Evolutionary conservation across 2,797 vertebrate genomes (phyloP).

Genomic region (Clarias pachynema): DNA sequence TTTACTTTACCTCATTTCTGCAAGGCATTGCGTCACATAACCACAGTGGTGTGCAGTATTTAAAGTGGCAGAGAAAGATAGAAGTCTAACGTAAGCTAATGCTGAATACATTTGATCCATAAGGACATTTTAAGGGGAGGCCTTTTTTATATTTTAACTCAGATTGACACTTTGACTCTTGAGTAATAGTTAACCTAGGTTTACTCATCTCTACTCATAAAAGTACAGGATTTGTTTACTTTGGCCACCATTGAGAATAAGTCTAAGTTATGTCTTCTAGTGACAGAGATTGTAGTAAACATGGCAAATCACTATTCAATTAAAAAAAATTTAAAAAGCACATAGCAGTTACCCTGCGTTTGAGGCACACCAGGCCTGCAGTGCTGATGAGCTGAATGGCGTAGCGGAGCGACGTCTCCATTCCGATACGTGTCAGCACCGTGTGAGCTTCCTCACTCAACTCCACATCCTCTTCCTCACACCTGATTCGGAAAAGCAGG

Average conservation of each 20-base stretch:
- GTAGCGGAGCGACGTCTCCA: slow-evolving; percentile 92
- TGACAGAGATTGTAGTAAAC: neutral
- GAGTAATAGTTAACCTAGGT: no score
- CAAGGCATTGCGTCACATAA: no score
- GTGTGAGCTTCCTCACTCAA: slow-evolving; percentile 92
- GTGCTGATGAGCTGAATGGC: slow-evolving; percentile 95
- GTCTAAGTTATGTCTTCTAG: neutral
- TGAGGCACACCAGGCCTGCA: slow-evolving; percentile 90
- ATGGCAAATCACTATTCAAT: neutral
- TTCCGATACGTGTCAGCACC: slow-evolving; percentile 90
- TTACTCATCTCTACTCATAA: no score
- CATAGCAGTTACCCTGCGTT: slow-evolving; percentile 80
- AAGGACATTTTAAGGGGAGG: no score
- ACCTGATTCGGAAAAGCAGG: slow-evolving; percentile 67
- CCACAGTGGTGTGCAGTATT: no score
- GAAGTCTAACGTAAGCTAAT: no score
- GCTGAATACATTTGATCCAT: no score
- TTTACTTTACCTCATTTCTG: no score
- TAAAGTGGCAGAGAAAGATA: no score
- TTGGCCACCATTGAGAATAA: neutral
- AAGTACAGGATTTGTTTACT: no score
- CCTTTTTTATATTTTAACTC: no score
- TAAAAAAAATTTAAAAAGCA: neutral
- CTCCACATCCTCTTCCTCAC: slow-evolving; percentile 96
- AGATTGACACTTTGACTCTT: no score